Conservation (phyloP, 2,797 vertebrate genomes). For the Gastrophryne carolinensis region DNA sequence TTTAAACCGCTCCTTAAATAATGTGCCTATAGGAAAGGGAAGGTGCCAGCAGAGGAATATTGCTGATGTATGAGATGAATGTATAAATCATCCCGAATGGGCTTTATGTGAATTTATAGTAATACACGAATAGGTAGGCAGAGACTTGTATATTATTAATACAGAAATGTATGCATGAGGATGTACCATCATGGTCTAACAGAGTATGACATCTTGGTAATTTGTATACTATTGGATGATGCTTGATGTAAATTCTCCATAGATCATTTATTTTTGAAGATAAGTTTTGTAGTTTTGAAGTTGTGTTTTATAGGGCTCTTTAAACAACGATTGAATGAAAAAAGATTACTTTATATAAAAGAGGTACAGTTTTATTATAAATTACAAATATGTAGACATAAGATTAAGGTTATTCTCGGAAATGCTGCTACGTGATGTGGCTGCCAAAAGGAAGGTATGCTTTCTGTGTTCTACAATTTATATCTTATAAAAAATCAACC, state of each 20-base stretch:
- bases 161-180: neutral
- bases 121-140: neutral
- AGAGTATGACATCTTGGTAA: neutral
- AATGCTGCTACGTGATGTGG: no score
- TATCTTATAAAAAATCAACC: no score
- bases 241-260: neutral
- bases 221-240: neutral
- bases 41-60: neutral
- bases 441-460: no score
- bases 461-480: no score
- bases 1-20: constrained; percentile 12
- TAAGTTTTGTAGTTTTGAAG: neutral
- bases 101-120: constrained; percentile 1
- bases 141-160: neutral
- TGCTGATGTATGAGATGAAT: constrained; percentile 5
- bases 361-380: no score
- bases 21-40: neutral
- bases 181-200: neutral
- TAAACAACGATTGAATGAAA: neutral
- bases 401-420: no score
- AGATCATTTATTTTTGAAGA: neutral
- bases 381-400: no score
- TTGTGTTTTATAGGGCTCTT: neutral
- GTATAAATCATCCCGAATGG: neutral
- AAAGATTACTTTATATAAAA: no score